These are phyloP conservation scores for Drosophila fungiperda DNA, from an alignment of 2,888 invertebrate genomes.

Conservation along the genomic window DNA sequence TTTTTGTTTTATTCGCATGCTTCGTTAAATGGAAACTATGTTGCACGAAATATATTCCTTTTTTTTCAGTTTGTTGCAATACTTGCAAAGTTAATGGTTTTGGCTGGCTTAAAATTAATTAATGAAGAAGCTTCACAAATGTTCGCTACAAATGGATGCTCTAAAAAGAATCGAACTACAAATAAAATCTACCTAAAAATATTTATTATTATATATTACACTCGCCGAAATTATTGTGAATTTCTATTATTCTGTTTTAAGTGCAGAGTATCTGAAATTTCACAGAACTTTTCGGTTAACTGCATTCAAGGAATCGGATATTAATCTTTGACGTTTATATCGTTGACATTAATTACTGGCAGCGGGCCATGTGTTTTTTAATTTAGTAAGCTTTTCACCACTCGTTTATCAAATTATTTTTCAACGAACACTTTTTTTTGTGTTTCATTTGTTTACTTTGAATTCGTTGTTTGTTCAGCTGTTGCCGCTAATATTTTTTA, in stretches of 20 bases:
- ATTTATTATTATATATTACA: no score
- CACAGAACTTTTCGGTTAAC: background rate
- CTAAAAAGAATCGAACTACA: background rate
- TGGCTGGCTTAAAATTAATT: background rate
- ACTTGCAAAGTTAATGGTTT: background rate
- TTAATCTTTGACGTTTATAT: conserved; percentile 44
- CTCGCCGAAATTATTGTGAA: background rate
- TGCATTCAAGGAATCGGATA: conserved; percentile 3
- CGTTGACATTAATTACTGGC: conserved; percentile 61
- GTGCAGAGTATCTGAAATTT: conserved; percentile 1
- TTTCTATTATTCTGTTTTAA: background rate
- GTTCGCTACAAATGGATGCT: background rate
- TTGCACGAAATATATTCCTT: background rate
- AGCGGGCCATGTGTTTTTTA: conserved; percentile 17
- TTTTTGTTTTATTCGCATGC: background rate
- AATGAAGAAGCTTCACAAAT: background rate
- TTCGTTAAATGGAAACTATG: background rate
- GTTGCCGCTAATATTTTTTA: conserved; percentile 14
- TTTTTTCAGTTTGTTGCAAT: background rate
- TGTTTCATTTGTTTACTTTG: conserved; percentile 42
- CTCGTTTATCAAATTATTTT: conserved; percentile 9
- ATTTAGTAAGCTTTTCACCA: conserved; percentile 17
- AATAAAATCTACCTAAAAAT: background rate
- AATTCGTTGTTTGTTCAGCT: conserved; percentile 38
- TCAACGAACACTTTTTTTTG: background rate